phyloP scores from a whole-genome alignment of 2,888 invertebrate genomes.

The Erannis defoliaria region DNA sequence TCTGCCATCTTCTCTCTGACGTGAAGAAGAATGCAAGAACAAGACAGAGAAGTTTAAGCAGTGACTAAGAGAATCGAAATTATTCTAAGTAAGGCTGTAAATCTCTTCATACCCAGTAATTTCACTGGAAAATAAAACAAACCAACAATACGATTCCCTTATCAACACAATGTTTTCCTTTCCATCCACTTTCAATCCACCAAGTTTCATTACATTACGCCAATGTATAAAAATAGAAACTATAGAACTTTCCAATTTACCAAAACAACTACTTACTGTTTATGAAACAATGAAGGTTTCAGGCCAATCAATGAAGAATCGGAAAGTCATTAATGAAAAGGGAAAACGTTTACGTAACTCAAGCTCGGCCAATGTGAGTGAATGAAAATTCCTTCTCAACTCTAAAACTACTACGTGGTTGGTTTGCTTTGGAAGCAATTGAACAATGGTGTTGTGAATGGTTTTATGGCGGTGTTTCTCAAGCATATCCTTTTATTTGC shows the following conservation, averaged over 20 bases:
- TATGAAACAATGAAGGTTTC: constrained; percentile 2
- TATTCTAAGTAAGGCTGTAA: too few relatives aligned
- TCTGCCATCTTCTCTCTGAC: too few relatives aligned
- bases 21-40: too few relatives aligned
- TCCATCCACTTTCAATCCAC: not conserved
- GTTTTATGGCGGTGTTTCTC: not conserved
- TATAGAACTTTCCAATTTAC: not conserved
- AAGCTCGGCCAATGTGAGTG: not conserved
- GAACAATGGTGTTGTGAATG: constrained; percentile 7
- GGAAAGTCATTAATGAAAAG: constrained; percentile 4
- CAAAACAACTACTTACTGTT: constrained; percentile 1
- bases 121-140: too few relatives aligned
- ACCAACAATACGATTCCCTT: too few relatives aligned
- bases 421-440: not conserved
- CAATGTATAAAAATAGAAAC: not conserved
- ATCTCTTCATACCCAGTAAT: too few relatives aligned
- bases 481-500: not conserved
- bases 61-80: too few relatives aligned
- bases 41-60: too few relatives aligned
- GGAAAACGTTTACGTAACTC: not conserved
- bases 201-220: not conserved
- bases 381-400: constrained; percentile 6
- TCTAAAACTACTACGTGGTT: not conserved
- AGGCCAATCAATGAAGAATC: constrained; percentile 2
- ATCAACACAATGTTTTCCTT: too few relatives aligned